A percentile compares a stretch with the other conserved stretches of the same genome.
Evolutionary conservation across 1,140 invertebrate species (phyloP).

Genomic region (Scaptomyza pallida): DNA sequence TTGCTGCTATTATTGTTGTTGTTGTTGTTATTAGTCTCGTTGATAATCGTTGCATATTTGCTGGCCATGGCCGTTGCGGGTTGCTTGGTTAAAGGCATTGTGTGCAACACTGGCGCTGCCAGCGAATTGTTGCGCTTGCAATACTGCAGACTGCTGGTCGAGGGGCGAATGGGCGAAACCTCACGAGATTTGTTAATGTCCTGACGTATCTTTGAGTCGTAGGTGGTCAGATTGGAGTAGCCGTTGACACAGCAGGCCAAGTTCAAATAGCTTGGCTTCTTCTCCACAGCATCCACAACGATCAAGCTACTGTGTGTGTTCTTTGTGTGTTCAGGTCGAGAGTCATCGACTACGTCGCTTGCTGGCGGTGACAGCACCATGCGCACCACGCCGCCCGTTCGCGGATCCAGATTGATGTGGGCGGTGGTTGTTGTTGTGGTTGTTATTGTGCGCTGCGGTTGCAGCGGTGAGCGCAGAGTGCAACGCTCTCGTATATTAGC

Average conservation of each 20-base stretch:
- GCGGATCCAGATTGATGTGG: slow-evolving; percentile 50
- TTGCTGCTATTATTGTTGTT: slow-evolving; percentile 36
- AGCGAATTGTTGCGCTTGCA: slow-evolving; percentile 86
- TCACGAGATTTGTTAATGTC: slow-evolving; percentile 88
- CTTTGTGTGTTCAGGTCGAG: not conserved
- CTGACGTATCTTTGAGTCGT: slow-evolving; percentile 91
- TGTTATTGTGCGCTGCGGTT: slow-evolving; percentile 37
- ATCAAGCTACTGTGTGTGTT: not conserved
- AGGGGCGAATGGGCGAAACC: slow-evolving; percentile 88
- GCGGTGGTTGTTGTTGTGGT: slow-evolving; percentile 36
- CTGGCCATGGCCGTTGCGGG: slow-evolving; percentile 35
- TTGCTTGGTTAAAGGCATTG: slow-evolving; percentile 78
- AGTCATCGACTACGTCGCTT: slow-evolving; percentile 26
- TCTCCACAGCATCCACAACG: slow-evolving; percentile 41
- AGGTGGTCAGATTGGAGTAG: slow-evolving; percentile 92
- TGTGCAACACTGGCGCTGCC: slow-evolving; percentile 84
- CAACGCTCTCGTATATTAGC: slow-evolving; percentile 85
- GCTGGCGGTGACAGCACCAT: slow-evolving; percentile 68
- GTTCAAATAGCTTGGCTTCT: slow-evolving; percentile 92
- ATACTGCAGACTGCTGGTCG: slow-evolving; percentile 86
- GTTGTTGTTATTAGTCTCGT: slow-evolving; percentile 42
- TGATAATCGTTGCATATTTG: slow-evolving; percentile 20
- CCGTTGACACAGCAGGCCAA: slow-evolving; percentile 95
- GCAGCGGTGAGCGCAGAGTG: slow-evolving; percentile 56
- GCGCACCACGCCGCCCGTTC: slow-evolving; percentile 54